A percentile compares a stretch with the other conserved stretches of the same genome.
Evolutionary conservation across 1,140 invertebrate genomes (phyloP).

Genomic region (Sarcophaga peregrina): DNA sequence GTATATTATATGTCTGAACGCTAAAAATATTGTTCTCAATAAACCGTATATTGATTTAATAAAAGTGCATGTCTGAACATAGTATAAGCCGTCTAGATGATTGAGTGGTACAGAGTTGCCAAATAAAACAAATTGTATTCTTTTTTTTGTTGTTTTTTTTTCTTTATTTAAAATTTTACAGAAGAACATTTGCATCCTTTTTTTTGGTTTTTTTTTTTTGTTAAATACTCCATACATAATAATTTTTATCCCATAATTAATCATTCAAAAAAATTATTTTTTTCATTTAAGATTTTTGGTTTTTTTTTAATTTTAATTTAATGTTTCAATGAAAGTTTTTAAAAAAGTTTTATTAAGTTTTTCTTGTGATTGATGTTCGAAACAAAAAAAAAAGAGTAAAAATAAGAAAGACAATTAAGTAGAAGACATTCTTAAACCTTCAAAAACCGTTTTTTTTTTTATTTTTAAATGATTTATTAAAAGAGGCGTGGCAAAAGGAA

Average conservation of each 20-base stretch:
- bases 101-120: not conserved
- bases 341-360: not conserved
- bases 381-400: slow-evolving; percentile 8
- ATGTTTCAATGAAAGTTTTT: not conserved
- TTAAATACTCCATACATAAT: slow-evolving; percentile 35
- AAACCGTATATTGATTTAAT: too few relatives aligned
- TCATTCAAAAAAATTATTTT: slow-evolving; percentile 28
- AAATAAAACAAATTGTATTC: not conserved
- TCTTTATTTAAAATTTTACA: slow-evolving; percentile 42
- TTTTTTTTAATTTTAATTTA: slow-evolving; percentile 6
- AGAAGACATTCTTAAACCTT: not conserved
- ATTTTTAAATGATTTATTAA: slow-evolving; percentile 7
- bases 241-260: slow-evolving; percentile 31
- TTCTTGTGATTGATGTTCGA: not conserved
- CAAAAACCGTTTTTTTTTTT: not conserved
- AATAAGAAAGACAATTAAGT: not conserved
- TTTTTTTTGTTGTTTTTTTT: slow-evolving; percentile 33
- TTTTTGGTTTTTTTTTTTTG: slow-evolving; percentile 20
- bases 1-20: too few relatives aligned
- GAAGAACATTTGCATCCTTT: slow-evolving; percentile 30
- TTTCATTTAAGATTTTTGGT: slow-evolving; percentile 4
- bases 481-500: slow-evolving; percentile 17
- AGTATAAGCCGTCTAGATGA: too few relatives aligned
- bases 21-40: too few relatives aligned
- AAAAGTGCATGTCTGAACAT: too few relatives aligned